phyloP scores from a whole-genome alignment of 1,140 invertebrate genomes.

The Bilobella aurantiaca region DNA sequence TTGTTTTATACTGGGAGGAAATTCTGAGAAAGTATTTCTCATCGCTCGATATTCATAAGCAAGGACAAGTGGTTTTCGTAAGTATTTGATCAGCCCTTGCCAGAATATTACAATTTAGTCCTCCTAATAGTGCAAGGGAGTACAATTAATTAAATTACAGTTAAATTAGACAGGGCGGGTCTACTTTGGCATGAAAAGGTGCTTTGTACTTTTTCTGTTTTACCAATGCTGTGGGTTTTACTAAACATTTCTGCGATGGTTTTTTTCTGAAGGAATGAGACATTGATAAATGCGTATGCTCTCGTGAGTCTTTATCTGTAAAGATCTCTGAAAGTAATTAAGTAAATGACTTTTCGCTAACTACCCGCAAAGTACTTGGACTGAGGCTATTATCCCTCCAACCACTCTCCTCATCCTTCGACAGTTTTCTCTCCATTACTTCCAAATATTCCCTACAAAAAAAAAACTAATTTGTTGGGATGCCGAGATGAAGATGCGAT shows the following conservation, averaged over 20 bases:
- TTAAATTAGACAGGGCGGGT: no score
- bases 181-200: neutral
- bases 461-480: conserved; percentile 4
- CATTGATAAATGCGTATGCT: neutral
- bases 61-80: no score
- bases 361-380: neutral
- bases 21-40: no score
- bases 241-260: neutral
- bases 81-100: no score
- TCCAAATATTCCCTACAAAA: neutral
- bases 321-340: neutral
- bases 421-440: conserved; percentile 8
- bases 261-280: neutral
- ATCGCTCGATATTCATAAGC: no score
- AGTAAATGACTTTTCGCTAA: neutral
- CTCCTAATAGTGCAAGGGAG: no score
- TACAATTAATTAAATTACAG: no score
- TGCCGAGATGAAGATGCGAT: conserved; percentile 1
- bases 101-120: no score
- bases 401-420: neutral
- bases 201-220: neutral
- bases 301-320: neutral
- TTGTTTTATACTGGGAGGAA: no score
- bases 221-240: neutral
- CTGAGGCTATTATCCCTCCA: neutral